Conservation (phyloP, 2,113 vertebrate genomes). For the Thalassoma bifasciatum region DNA sequence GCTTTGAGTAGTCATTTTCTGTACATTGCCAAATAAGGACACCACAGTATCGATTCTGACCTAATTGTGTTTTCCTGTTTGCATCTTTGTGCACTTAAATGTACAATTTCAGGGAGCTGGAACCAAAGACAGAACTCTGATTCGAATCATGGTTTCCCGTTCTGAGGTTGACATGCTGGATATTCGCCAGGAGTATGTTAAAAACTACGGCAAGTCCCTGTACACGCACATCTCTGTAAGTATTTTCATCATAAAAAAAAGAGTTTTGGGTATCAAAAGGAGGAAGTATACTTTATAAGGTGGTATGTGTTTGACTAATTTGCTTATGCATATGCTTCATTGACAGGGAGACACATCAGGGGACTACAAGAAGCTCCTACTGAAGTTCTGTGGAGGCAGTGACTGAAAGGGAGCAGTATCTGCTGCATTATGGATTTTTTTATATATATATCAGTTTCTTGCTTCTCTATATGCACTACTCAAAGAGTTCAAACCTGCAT, state of each 20-base stretch:
- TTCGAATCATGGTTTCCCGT: constrained; percentile 96
- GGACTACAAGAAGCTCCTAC: constrained; percentile 94
- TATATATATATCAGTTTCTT: constrained; percentile 29
- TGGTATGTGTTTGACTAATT: not conserved
- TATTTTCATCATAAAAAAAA: constrained; percentile 12
- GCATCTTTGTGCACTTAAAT: not conserved
- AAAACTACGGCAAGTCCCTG: constrained; percentile 91
- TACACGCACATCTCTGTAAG: constrained; percentile 93
- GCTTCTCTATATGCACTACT: constrained; percentile 39
- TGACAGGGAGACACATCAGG: constrained; percentile 95
- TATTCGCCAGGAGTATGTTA: constrained; percentile 91
- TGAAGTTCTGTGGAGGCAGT: constrained; percentile 96
- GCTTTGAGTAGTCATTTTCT: not conserved
- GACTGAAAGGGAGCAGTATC: constrained; percentile 80
- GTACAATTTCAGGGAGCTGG: constrained; percentile 87
- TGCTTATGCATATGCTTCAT: constrained; percentile 5
- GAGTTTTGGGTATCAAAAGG: not conserved
- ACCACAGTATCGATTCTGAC: not conserved
- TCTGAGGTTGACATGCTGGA: constrained; percentile 95
- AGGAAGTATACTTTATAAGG: not conserved
- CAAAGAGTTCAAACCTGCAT: constrained; percentile 57
- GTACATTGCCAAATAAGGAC: not conserved
- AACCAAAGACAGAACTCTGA: constrained; percentile 93
- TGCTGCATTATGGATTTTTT: constrained; percentile 6
- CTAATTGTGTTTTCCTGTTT: not conserved